A percentile compares a stretch with the other conserved stretches of the same genome.
phyloP scores from a whole-genome alignment of 2,888 invertebrate species.

The Cataglyphis cursor region DNA sequence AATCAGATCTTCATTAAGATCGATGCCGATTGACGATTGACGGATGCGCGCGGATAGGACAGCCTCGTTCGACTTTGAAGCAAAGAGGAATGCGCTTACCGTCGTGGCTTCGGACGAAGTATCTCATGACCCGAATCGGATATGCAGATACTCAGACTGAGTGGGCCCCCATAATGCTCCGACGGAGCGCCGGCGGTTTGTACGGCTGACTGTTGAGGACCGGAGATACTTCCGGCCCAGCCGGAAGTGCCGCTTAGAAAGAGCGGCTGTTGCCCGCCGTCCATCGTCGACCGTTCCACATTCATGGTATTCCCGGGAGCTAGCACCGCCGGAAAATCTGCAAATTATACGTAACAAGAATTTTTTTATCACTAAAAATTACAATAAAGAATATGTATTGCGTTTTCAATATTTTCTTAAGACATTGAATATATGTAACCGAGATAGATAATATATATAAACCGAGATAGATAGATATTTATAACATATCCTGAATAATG shows the following conservation, averaged over 20 bases:
- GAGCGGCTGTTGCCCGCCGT: conserved; percentile 79
- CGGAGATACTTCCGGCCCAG: conserved; percentile 75
- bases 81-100: conserved; percentile 87
- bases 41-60: not conserved
- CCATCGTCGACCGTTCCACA: conserved; percentile 77
- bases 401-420: too few relatives aligned
- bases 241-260: conserved; percentile 79
- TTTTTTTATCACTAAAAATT: too few relatives aligned
- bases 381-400: too few relatives aligned
- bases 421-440: too few relatives aligned
- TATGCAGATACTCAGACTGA: conserved; percentile 89
- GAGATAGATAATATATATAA: too few relatives aligned
- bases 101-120: conserved; percentile 94
- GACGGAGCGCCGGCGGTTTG: conserved; percentile 75
- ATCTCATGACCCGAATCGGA: conserved; percentile 94
- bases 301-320: conserved; percentile 69
- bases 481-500: too few relatives aligned
- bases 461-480: too few relatives aligned
- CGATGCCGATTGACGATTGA: conserved; percentile 58
- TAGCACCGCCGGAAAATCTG: conserved; percentile 64
- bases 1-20: conserved; percentile 76
- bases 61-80: not conserved
- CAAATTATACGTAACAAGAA: conserved; percentile 2
- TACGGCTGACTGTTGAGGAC: conserved; percentile 77
- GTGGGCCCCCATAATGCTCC: conserved; percentile 89